Evolutionary conservation across 2,113 vertebrate genomes (phyloP).

Genomic region (Callaeas wilsoni): DNA sequence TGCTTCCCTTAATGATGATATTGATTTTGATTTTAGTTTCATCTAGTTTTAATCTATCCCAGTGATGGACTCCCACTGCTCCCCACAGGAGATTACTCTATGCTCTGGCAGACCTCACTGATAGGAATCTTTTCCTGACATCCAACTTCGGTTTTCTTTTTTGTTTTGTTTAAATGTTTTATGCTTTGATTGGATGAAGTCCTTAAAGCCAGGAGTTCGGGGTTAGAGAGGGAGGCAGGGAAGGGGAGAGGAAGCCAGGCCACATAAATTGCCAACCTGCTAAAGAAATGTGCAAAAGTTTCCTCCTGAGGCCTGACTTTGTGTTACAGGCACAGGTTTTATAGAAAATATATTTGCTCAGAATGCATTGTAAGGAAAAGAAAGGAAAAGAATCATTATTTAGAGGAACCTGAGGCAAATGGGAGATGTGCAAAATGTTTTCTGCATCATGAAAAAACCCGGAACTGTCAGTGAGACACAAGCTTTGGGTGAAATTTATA

Average conservation of each 20-base stretch:
- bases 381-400: background rate
- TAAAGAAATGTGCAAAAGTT: background rate
- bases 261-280: background rate
- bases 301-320: background rate
- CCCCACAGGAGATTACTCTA: constrained; percentile 31
- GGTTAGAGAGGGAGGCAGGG: background rate
- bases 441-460: background rate
- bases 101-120: background rate
- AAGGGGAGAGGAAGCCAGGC: background rate
- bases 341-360: background rate
- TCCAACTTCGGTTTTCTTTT: constrained; percentile 21
- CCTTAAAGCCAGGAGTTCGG: background rate
- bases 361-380: background rate
- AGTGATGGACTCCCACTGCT: constrained; percentile 50
- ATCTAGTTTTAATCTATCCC: constrained; percentile 36
- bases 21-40: constrained; percentile 63
- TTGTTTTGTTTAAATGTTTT: constrained; percentile 30
- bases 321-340: background rate
- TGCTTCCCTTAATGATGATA: constrained; percentile 52
- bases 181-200: constrained; percentile 24
- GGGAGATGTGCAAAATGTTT: background rate
- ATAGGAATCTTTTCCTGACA: constrained; percentile 24
- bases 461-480: background rate
- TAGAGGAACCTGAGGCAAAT: background rate
- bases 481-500: background rate